Conservation (phyloP, 1,140 invertebrate genomes). For the Aphaenogaster floridana region DNA sequence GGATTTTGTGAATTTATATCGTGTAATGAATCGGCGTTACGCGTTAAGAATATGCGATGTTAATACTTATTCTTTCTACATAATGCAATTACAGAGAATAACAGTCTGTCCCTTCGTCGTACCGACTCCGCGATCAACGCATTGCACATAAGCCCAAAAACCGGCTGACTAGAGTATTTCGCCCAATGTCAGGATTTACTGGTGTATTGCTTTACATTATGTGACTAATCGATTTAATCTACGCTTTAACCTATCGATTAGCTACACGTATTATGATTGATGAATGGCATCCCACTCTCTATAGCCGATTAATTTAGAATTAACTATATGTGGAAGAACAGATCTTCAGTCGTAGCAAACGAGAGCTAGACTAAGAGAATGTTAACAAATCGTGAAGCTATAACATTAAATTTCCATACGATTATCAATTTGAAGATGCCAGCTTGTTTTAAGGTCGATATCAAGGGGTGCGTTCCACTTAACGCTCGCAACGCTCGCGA, state of each 20-base stretch:
- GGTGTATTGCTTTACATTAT: slow-evolving; percentile 78
- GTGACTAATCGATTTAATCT: slow-evolving; percentile 75
- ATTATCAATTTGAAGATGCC: slow-evolving; percentile 71
- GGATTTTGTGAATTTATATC: not conserved
- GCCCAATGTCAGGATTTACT: slow-evolving; percentile 76
- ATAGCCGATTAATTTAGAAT: slow-evolving; percentile 81
- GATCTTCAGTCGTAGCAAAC: slow-evolving; percentile 81
- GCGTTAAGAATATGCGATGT: slow-evolving; percentile 29
- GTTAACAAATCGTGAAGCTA: slow-evolving; percentile 72
- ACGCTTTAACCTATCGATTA: slow-evolving; percentile 72
- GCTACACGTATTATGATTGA: slow-evolving; percentile 70
- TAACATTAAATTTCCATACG: slow-evolving; percentile 69
- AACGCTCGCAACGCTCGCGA: too few relatives aligned
- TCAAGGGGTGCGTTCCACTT: not conserved
- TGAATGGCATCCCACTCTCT: slow-evolving; percentile 74
- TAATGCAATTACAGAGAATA: slow-evolving; percentile 52
- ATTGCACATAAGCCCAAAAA: slow-evolving; percentile 58
- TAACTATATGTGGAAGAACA: slow-evolving; percentile 84
- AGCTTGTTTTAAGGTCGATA: slow-evolving; percentile 64
- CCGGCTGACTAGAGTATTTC: slow-evolving; percentile 77
- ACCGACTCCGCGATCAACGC: slow-evolving; percentile 25
- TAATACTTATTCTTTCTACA: slow-evolving; percentile 45
- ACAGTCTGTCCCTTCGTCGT: slow-evolving; percentile 39
- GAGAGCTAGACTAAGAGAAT: slow-evolving; percentile 76
- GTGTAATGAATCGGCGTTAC: not conserved